Conservation (phyloP, 2,113 vertebrate species). For the Cercocebus atys region DNA sequence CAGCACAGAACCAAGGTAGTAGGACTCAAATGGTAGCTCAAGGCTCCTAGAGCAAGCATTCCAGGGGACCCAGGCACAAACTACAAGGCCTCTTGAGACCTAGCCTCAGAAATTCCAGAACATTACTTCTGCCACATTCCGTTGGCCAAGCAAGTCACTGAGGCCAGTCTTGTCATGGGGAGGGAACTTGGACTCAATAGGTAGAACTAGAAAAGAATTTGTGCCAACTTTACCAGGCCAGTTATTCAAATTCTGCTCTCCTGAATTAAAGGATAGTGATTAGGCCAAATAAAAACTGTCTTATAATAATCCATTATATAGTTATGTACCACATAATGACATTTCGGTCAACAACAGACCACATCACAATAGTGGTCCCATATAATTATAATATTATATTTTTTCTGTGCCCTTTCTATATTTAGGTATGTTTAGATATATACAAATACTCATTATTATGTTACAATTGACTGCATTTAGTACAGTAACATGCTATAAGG, state of each 20-base stretch:
- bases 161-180: background rate
- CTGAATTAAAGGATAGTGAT: background rate
- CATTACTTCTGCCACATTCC: background rate
- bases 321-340: background rate
- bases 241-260: background rate
- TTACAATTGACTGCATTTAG: background rate
- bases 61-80: background rate
- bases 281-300: background rate
- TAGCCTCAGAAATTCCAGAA: background rate
- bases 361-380: background rate
- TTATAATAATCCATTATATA: background rate
- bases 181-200: background rate
- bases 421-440: background rate
- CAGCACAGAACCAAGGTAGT: background rate
- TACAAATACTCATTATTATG: background rate
- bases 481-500: background rate
- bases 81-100: background rate
- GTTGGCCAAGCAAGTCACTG: background rate
- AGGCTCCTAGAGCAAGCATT: background rate
- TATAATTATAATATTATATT: background rate
- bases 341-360: background rate
- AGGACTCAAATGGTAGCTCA: background rate
- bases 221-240: background rate
- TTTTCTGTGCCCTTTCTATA: background rate
- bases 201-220: background rate